Percentiles rank a stretch among this genome's conserved stretches.
Evolutionary conservation across 2,888 invertebrate genomes (phyloP).

Genomic region (Antitype chi): DNA sequence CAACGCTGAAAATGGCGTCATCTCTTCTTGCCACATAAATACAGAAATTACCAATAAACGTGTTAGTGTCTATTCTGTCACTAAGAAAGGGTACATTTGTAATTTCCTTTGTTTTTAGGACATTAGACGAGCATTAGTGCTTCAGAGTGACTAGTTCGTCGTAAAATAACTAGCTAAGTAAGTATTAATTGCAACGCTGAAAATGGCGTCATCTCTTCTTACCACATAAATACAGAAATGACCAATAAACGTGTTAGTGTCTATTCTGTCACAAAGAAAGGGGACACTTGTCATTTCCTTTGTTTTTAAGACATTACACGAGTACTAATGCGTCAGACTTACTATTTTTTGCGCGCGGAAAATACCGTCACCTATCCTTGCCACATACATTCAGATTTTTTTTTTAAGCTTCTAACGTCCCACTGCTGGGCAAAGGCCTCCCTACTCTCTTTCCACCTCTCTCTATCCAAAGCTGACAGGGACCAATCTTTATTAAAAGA

Average conservation of each 20-base stretch:
- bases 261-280: constrained; percentile 16
- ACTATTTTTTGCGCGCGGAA: neutral
- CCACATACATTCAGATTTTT: too few species aligned
- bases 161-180: constrained; percentile 20
- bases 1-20: too few species aligned
- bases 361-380: neutral
- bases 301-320: neutral
- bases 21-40: neutral
- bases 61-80: constrained; percentile 8
- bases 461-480: too few species aligned
- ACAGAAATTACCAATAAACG: constrained; percentile 20
- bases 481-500: too few species aligned
- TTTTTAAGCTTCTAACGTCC: too few species aligned
- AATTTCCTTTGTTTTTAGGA: constrained; percentile 16
- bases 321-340: neutral
- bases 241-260: constrained; percentile 2
- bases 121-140: constrained; percentile 2
- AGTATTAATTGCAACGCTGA: constrained; percentile 10
- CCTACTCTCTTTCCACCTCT: too few species aligned
- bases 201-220: neutral
- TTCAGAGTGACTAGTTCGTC: neutral
- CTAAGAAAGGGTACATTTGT: constrained; percentile 5
- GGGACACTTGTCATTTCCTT: constrained; percentile 14
- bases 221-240: constrained; percentile 14
- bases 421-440: too few species aligned